Percentiles rank a stretch among this genome's conserved stretches.
phyloP scores from a whole-genome alignment of 2,888 invertebrate species.

The Acleris holmiana region DNA sequence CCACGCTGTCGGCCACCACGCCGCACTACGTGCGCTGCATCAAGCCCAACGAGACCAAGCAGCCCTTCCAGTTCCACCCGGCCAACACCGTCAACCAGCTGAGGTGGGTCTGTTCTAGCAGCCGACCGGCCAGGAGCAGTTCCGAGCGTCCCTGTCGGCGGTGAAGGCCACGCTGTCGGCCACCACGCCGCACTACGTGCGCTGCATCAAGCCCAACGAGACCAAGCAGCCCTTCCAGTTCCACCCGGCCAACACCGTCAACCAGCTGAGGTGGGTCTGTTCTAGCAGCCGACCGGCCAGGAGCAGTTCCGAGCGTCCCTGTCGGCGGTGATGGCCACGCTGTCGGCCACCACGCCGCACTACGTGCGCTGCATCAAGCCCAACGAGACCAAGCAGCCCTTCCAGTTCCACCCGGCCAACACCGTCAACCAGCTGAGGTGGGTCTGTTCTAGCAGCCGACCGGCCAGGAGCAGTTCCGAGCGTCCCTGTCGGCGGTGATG shows the following conservation, averaged over 20 bases:
- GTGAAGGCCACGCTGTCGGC: background rate
- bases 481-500: no score
- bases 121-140: no score
- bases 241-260: constrained; percentile 90
- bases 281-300: no score
- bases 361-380: constrained; percentile 97
- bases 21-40: constrained; percentile 99
- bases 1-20: constrained; percentile 96
- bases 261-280: constrained; percentile 83
- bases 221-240: constrained; percentile 89
- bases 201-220: constrained; percentile 96
- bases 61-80: no score
- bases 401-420: constrained; percentile 90
- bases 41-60: constrained; percentile 54
- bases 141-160: no score
- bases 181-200: constrained; percentile 88
- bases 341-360: constrained; percentile 86
- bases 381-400: constrained; percentile 90
- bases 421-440: constrained; percentile 87
- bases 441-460: no score
- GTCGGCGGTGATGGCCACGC: no score
- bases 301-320: no score
- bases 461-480: no score
- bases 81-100: constrained; percentile 59
- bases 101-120: constrained; percentile 53